A percentile compares a stretch with the other conserved stretches of the same genome.
phyloP scores from a whole-genome alignment of 1,140 invertebrate genomes.

The Anagrus nilaparvatae region DNA sequence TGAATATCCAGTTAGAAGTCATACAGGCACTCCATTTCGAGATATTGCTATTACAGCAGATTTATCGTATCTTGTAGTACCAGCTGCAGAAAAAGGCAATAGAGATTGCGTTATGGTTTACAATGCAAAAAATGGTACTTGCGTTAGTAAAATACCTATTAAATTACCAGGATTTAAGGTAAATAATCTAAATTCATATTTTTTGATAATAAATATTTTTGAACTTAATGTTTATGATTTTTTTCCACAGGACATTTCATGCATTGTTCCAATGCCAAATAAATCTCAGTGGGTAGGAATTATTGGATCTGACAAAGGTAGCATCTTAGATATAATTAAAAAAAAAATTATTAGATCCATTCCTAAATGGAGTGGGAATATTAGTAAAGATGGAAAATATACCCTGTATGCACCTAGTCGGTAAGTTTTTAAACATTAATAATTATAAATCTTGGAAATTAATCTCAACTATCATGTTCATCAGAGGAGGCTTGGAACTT shows the following conservation, averaged over 20 bases:
- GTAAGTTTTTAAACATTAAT: conserved; percentile 26
- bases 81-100: conserved; percentile 70
- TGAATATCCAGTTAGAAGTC: conserved; percentile 63
- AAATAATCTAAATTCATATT: conserved; percentile 15
- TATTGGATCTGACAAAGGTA: conserved; percentile 83
- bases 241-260: conserved; percentile 49
- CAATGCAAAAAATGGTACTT: conserved; percentile 69
- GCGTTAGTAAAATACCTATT: conserved; percentile 64
- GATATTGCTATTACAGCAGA: conserved; percentile 73
- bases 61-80: conserved; percentile 62
- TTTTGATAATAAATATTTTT: conserved; percentile 10
- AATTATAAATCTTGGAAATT: background rate
- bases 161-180: conserved; percentile 58
- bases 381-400: conserved; percentile 78
- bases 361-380: conserved; percentile 73
- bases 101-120: conserved; percentile 77
- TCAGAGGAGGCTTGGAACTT: conserved; percentile 82
- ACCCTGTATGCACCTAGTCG: conserved; percentile 84
- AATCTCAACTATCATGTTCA: conserved; percentile 1
- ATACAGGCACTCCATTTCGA: conserved; percentile 55
- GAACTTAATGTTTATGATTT: conserved; percentile 5
- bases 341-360: conserved; percentile 67
- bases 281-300: conserved; percentile 76
- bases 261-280: conserved; percentile 67
- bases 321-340: conserved; percentile 70